Conservation (phyloP, 2,113 vertebrate species). For the Neotragus moschatus region DNA sequence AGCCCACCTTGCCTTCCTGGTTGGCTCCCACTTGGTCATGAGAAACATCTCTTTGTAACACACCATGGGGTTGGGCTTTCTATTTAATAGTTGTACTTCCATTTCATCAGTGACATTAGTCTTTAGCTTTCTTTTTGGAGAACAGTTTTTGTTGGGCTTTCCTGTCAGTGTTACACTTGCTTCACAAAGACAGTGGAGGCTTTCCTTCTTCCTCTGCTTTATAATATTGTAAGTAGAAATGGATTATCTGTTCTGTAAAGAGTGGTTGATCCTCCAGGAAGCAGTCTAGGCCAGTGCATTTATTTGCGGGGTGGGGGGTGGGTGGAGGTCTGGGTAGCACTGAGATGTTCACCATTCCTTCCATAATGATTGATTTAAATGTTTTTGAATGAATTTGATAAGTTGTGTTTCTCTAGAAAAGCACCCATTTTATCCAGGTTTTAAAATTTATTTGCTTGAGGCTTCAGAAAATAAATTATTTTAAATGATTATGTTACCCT, state of each 20-base stretch:
- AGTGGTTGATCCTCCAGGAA: neutral
- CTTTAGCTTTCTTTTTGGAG: neutral
- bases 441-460: neutral
- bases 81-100: neutral
- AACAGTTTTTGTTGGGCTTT: neutral
- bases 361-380: neutral
- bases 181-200: neutral
- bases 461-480: neutral
- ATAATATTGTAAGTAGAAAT: neutral
- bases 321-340: neutral
- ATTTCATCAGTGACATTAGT: neutral
- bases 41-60: neutral
- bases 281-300: neutral
- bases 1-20: slow-evolving; percentile 10
- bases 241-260: neutral
- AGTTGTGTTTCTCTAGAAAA: neutral
- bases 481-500: neutral
- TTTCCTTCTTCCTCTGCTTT: neutral
- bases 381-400: neutral
- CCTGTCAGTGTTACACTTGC: neutral
- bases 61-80: neutral
- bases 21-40: neutral
- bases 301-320: neutral
- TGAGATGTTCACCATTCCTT: neutral
- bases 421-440: neutral